These are phyloP conservation scores for Cheilosia vulpina DNA, from an alignment of 2,888 invertebrate genomes.

Conservation along the genomic window DNA sequence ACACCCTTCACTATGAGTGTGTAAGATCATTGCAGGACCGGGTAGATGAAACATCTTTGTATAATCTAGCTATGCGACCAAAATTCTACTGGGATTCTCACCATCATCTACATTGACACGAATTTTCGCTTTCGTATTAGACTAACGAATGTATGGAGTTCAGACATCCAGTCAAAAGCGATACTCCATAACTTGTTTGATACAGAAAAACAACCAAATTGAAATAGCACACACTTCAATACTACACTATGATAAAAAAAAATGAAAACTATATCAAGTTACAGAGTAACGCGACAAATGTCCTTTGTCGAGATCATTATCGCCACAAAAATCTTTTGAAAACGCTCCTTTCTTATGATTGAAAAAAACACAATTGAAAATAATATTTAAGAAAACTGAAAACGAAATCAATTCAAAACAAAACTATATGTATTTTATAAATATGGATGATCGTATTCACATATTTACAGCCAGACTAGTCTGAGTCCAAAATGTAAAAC, in stretches of 20 bases:
- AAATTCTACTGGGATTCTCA: conserved; percentile 18
- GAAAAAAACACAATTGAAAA: conserved; percentile 74
- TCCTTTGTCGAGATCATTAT: not conserved
- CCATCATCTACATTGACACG: conserved; percentile 2
- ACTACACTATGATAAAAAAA: too few relatives aligned
- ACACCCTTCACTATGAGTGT: conserved; percentile 12
- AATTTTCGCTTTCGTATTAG: too few relatives aligned
- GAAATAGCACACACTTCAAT: too few relatives aligned
- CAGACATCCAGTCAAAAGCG: too few relatives aligned
- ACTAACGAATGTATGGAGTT: too few relatives aligned
- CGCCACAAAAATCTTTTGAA: conserved; percentile 2
- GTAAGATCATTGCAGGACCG: conserved; percentile 32
- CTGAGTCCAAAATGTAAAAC: conserved; percentile 74
- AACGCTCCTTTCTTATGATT: conserved; percentile 25
- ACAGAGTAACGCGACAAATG: not conserved
- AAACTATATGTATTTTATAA: conserved; percentile 30
- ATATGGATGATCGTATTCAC: conserved; percentile 63
- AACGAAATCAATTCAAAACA: conserved; percentile 31
- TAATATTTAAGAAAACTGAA: conserved; percentile 20
- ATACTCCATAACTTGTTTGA: not conserved
- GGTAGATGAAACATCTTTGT: conserved; percentile 7
- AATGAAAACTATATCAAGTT: too few relatives aligned
- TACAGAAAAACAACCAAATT: too few relatives aligned
- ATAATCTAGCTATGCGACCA: conserved; percentile 4
- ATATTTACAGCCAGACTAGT: conserved; percentile 78